Conservation (phyloP, 2,888 invertebrate species). For the Hirtodrosophila confusa region DNA sequence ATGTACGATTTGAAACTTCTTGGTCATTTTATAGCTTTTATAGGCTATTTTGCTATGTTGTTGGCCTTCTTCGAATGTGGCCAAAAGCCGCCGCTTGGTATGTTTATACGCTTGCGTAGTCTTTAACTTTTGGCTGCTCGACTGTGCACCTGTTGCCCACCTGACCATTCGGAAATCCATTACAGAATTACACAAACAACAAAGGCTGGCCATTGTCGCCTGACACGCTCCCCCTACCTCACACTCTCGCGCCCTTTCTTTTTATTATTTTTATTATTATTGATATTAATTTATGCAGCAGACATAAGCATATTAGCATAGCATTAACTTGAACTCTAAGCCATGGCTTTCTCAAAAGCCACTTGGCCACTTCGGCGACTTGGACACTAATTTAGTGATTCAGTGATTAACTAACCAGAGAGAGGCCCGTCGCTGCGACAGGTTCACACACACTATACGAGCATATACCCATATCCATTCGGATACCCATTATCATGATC, state of each 20-base stretch:
- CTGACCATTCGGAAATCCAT: slow-evolving; percentile 45
- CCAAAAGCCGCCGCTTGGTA: too few relatives aligned
- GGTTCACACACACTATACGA: slow-evolving; percentile 38
- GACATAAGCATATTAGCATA: slow-evolving; percentile 70
- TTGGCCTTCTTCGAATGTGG: too few relatives aligned
- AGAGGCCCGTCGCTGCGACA: slow-evolving; percentile 33
- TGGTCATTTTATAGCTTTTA: too few relatives aligned
- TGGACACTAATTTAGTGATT: slow-evolving; percentile 48
- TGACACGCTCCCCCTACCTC: neutral
- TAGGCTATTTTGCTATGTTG: too few relatives aligned
- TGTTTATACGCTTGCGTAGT: too few relatives aligned
- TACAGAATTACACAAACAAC: slow-evolving; percentile 19
- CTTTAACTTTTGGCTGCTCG: neutral
- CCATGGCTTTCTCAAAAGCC: slow-evolving; percentile 19
- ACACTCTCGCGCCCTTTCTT: slow-evolving; percentile 28
- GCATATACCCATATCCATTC: slow-evolving; percentile 30
- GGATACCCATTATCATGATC: slow-evolving; percentile 54
- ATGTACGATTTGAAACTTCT: too few relatives aligned
- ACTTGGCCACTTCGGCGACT: slow-evolving; percentile 20
- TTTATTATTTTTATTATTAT: slow-evolving; percentile 45
- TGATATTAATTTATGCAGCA: slow-evolving; percentile 77
- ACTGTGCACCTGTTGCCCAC: slow-evolving; percentile 31
- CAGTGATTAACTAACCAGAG: slow-evolving; percentile 49
- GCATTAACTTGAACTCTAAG: slow-evolving; percentile 54
- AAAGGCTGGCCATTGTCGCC: neutral